Evolutionary conservation across 1,140 invertebrate species (phyloP).

Genomic region (Neodiprion fabricii): DNA sequence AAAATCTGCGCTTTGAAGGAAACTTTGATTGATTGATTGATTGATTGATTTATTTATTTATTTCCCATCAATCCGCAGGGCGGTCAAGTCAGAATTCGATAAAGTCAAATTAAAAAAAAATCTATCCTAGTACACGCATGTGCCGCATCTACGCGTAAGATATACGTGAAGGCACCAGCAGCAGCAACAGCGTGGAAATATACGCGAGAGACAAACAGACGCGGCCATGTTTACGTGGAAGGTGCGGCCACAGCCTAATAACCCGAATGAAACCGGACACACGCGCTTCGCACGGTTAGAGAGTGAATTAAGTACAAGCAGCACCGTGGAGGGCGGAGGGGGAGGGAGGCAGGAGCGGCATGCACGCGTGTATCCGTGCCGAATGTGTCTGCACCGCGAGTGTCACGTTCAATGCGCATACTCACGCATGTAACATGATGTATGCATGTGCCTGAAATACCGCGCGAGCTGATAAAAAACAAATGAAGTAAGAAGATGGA

Average conservation of each 20-base stretch:
- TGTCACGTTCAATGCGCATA: background rate
- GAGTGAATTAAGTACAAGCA: background rate
- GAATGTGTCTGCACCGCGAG: constrained; percentile 19
- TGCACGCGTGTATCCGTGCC: background rate
- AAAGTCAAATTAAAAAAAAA: no score
- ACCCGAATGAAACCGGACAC: constrained; percentile 47
- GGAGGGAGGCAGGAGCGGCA: background rate
- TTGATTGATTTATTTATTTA: no score
- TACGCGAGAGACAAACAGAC: background rate
- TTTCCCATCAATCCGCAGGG: no score
- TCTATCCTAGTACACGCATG: no score
- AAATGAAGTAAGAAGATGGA: constrained; percentile 9
- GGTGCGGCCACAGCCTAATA: constrained; percentile 43
- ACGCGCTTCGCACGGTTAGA: constrained; percentile 12
- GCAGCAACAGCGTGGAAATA: constrained; percentile 13
- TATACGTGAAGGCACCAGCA: constrained; percentile 11
- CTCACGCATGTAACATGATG: background rate
- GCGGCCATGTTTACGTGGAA: constrained; percentile 32
- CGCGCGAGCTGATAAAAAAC: no score
- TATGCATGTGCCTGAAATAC: no score
- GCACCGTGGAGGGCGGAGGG: background rate
- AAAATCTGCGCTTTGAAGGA: no score
- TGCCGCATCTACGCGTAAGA: background rate
- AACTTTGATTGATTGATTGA: no score
- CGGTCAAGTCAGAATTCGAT: no score